A percentile compares a stretch with the other conserved stretches of the same genome.
These are phyloP conservation scores for Chionoecetes opilio DNA, from an alignment of 1,140 invertebrate genomes.

Conservation along the genomic window DNA sequence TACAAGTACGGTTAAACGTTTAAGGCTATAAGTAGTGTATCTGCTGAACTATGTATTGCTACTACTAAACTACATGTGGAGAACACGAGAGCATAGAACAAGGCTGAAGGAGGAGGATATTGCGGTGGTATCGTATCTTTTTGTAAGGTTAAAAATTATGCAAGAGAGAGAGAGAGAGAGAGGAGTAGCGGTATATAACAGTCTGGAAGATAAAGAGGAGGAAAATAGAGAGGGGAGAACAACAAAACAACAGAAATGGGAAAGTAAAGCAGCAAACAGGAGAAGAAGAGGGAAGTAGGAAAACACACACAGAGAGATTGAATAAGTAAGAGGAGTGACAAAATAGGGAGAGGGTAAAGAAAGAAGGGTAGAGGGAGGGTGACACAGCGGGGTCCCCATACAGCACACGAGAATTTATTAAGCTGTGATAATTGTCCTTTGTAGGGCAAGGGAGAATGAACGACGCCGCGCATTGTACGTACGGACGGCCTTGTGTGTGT, in stretches of 20 bases:
- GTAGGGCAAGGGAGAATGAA: background rate
- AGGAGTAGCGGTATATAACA: background rate
- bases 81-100: too few relatives aligned
- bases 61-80: too few relatives aligned
- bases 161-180: constrained; percentile 9
- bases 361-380: background rate
- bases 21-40: too few relatives aligned
- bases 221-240: background rate
- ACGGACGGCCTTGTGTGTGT: too few relatives aligned
- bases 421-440: constrained; percentile 11
- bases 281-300: background rate
- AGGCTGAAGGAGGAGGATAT: too few relatives aligned
- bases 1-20: too few relatives aligned
- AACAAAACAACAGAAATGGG: background rate
- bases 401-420: background rate
- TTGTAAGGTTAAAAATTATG: too few relatives aligned
- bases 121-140: too few relatives aligned
- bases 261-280: background rate
- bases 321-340: background rate
- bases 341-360: background rate
- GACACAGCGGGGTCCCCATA: background rate
- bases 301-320: background rate
- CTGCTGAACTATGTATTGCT: too few relatives aligned
- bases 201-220: background rate
- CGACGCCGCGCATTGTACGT: background rate